A percentile compares a stretch with the other conserved stretches of the same genome.
Conservation (phyloP, 1,140 invertebrate species). For the Calliphora vicina region DNA sequence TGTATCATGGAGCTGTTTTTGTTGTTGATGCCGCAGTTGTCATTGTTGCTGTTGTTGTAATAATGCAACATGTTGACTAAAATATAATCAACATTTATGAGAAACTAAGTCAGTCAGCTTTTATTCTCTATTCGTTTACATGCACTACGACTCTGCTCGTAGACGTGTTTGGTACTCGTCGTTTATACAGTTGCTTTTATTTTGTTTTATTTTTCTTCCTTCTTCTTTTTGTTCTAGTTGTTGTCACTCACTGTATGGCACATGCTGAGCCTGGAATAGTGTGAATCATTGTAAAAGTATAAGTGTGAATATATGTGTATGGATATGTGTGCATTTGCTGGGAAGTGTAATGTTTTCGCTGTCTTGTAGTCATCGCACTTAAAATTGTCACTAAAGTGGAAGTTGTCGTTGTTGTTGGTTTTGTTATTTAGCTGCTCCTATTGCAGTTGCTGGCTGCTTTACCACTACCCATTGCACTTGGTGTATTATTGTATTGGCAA, state of each 20-base stretch:
- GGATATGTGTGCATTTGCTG: too few species aligned
- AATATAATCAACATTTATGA: slow-evolving; percentile 29
- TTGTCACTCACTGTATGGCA: slow-evolving; percentile 10
- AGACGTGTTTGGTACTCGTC: too few species aligned
- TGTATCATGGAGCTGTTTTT: background rate
- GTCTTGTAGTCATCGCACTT: background rate
- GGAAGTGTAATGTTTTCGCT: background rate
- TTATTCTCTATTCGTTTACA: too few species aligned
- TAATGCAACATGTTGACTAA: slow-evolving; percentile 11
- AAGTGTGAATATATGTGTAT: too few species aligned
- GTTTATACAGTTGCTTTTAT: too few species aligned
- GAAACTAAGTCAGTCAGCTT: background rate
- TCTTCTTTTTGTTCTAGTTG: background rate
- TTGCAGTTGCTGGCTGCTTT: background rate
- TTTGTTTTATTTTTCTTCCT: background rate
- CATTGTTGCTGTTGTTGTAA: background rate
- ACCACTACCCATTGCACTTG: too few species aligned
- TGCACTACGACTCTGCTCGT: too few species aligned
- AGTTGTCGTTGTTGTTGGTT: too few species aligned
- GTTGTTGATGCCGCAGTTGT: background rate
- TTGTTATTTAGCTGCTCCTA: background rate
- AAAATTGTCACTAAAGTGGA: background rate
- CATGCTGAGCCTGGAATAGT: background rate
- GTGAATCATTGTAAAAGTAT: background rate
- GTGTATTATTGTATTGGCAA: too few species aligned